These are phyloP conservation scores for Amphibalanus amphitrite DNA, from an alignment of 1,140 invertebrate genomes.

Conservation along the genomic window DNA sequence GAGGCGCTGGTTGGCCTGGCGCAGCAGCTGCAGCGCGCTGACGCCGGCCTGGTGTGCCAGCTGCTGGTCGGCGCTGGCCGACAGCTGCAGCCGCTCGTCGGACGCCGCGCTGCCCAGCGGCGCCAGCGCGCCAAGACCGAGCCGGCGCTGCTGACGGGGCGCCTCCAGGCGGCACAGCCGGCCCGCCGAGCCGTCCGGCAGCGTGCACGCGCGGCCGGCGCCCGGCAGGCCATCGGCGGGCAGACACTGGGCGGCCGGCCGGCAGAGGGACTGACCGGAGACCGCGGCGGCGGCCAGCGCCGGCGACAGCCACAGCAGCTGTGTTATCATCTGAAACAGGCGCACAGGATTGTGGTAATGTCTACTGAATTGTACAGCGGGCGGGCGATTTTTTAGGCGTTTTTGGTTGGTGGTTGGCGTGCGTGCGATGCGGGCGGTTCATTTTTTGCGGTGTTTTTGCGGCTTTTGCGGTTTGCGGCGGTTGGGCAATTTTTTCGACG, in stretches of 20 bases:
- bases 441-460: too few relatives aligned
- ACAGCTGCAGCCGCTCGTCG: background rate
- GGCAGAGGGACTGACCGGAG: conserved; percentile 5
- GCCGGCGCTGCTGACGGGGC: background rate
- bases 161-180: background rate
- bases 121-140: background rate
- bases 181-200: background rate
- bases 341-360: too few relatives aligned
- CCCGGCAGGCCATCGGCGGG: too few relatives aligned
- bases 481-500: too few relatives aligned
- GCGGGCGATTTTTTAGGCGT: too few relatives aligned
- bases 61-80: background rate
- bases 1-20: background rate
- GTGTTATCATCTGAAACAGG: too few relatives aligned
- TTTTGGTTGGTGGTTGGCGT: too few relatives aligned
- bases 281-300: too few relatives aligned
- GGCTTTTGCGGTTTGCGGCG: too few relatives aligned
- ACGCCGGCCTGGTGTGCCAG: background rate
- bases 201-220: background rate
- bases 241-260: background rate
- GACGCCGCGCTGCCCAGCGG: background rate
- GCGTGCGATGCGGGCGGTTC: too few relatives aligned
- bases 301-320: too few relatives aligned
- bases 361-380: too few relatives aligned
- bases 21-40: background rate